These are phyloP conservation scores for Harmothoe impar DNA, from an alignment of 2,888 invertebrate genomes.

Conservation along the genomic window DNA sequence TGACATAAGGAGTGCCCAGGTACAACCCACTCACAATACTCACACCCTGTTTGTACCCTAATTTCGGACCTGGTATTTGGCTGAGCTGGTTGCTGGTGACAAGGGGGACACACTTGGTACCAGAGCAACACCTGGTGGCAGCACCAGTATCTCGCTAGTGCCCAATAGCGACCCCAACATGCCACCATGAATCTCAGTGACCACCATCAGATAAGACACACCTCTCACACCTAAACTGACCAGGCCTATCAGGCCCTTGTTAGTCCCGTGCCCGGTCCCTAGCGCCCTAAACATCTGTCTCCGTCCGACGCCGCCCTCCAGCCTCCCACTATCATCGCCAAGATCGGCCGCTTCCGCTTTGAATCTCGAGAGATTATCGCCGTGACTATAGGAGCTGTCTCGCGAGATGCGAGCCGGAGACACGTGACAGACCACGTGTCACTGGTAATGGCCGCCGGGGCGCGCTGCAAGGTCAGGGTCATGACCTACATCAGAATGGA, in stretches of 20 bases:
- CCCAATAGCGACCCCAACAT: background rate
- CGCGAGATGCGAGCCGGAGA: slow-evolving; percentile 21
- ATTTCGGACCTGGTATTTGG: too few relatives aligned
- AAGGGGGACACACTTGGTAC: too few relatives aligned
- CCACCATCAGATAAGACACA: slow-evolving; percentile 4
- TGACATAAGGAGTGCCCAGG: too few relatives aligned
- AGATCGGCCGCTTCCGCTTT: background rate
- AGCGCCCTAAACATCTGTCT: background rate
- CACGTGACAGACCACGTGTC: slow-evolving; percentile 14
- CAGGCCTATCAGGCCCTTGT: background rate
- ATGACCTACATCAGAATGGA: background rate
- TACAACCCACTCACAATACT: too few relatives aligned
- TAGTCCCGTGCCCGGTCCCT: background rate
- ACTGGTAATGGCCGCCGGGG: slow-evolving; percentile 14
- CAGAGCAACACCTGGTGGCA: too few relatives aligned
- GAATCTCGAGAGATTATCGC: slow-evolving; percentile 33
- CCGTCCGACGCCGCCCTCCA: background rate
- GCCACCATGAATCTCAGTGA: background rate
- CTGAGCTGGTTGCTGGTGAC: too few relatives aligned
- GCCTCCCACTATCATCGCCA: background rate
- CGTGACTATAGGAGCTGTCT: slow-evolving; percentile 26
- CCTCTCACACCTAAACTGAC: slow-evolving; percentile 6
- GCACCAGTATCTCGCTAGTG: too few relatives aligned
- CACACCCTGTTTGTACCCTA: too few relatives aligned
- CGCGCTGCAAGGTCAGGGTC: background rate